Conservation (phyloP, 2,113 vertebrate species). For the Lampris incognitus region DNA sequence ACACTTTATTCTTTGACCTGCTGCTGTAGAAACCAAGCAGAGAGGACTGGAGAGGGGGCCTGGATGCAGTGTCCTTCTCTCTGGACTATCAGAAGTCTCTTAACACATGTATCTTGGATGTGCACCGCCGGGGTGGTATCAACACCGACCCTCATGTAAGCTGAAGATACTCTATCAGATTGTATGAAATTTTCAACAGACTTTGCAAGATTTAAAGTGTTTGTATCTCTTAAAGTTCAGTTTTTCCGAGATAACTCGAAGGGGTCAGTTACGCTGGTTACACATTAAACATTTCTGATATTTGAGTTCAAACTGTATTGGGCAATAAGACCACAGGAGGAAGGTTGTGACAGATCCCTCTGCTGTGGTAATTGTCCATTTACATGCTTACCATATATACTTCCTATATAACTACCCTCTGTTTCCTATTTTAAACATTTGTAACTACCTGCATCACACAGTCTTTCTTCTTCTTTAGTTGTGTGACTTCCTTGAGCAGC, state of each 20-base stretch:
- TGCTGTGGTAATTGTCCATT: neutral
- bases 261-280: neutral
- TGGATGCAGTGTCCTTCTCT: slow-evolving; percentile 79
- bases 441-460: neutral
- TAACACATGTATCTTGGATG: slow-evolving; percentile 70
- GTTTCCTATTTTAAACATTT: neutral
- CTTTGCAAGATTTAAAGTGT: too few species aligned
- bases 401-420: neutral
- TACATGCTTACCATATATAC: neutral
- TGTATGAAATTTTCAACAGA: neutral
- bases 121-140: slow-evolving; percentile 65
- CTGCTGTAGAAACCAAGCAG: slow-evolving; percentile 73
- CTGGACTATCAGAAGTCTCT: slow-evolving; percentile 81
- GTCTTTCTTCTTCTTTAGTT: slow-evolving; percentile 62
- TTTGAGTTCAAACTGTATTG: neutral
- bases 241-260: too few species aligned
- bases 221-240: too few species aligned
- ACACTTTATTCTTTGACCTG: neutral
- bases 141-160: slow-evolving; percentile 78
- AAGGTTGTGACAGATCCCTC: too few species aligned
- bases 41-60: slow-evolving; percentile 78
- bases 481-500: slow-evolving; percentile 78
- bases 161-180: neutral
- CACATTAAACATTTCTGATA: neutral
- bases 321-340: neutral